Evolutionary conservation across 2,113 vertebrate species (phyloP).

Genomic region (Lophura nycthemera): DNA sequence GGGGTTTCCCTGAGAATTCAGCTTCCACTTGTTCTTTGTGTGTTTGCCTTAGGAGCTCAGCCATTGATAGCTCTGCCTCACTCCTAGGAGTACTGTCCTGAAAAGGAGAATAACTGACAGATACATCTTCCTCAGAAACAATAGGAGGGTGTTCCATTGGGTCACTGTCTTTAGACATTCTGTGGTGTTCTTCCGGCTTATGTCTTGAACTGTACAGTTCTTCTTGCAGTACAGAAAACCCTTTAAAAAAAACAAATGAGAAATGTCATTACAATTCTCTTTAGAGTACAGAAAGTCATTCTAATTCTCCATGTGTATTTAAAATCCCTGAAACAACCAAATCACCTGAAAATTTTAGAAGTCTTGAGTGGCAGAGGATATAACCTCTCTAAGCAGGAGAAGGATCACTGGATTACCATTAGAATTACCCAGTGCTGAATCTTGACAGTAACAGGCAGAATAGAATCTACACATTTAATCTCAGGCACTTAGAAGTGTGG

Average conservation of each 20-base stretch:
- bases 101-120: slow-evolving; percentile 85
- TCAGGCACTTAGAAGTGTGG: background rate
- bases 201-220: slow-evolving; percentile 83
- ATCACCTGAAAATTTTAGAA: background rate
- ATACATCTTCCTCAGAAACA: slow-evolving; percentile 91
- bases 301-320: fast-evolving
- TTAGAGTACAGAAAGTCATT: background rate
- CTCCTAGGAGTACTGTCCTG: slow-evolving; percentile 85
- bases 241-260: slow-evolving; percentile 54
- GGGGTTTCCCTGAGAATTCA: slow-evolving; percentile 84
- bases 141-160: slow-evolving; percentile 83
- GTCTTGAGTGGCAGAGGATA: background rate
- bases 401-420: background rate
- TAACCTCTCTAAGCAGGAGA: background rate
- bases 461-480: background rate
- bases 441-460: background rate
- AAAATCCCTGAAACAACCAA: fast-evolving
- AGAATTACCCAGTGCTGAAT: background rate
- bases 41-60: slow-evolving; percentile 81
- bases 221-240: slow-evolving; percentile 91
- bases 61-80: slow-evolving; percentile 74
- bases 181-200: slow-evolving; percentile 70
- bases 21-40: slow-evolving; percentile 82
- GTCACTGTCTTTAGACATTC: slow-evolving; percentile 58
- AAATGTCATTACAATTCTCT: background rate